These are phyloP conservation scores for Agrilus planipennis DNA, from an alignment of 1,140 invertebrate species.

Conservation along the genomic window DNA sequence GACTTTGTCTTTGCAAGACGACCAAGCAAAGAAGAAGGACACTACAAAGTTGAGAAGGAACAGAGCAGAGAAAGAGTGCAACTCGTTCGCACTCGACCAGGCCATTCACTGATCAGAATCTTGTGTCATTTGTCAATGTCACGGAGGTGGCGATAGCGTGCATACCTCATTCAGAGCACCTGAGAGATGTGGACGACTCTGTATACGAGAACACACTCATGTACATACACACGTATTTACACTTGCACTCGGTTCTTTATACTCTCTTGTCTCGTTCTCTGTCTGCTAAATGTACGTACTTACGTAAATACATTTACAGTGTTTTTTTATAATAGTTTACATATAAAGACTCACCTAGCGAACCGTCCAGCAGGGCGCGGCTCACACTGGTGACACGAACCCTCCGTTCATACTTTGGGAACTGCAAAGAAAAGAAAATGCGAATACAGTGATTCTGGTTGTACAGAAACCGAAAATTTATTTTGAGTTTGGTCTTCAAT, in stretches of 20 bases:
- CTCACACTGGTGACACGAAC: slow-evolving; percentile 50
- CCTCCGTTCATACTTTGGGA: slow-evolving; percentile 47
- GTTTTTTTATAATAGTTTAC: slow-evolving; percentile 7
- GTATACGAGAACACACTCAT: no score
- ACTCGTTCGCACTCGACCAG: slow-evolving; percentile 21
- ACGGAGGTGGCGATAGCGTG: slow-evolving; percentile 43
- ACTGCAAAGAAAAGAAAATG: slow-evolving; percentile 35
- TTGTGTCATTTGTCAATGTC: slow-evolving; percentile 51
- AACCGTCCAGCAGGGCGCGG: slow-evolving; percentile 22
- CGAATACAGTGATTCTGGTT: no score
- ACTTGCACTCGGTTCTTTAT: slow-evolving; percentile 4
- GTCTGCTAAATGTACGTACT: slow-evolving; percentile 2
- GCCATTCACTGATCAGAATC: slow-evolving; percentile 49
- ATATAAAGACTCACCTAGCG: slow-evolving; percentile 17
- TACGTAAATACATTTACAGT: slow-evolving; percentile 1
- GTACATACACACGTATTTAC: no score
- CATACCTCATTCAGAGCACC: slow-evolving; percentile 30
- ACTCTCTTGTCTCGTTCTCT: not conserved
- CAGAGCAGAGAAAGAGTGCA: no score
- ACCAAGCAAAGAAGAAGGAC: no score
- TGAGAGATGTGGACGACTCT: no score
- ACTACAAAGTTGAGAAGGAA: no score
- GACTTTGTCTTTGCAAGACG: no score
- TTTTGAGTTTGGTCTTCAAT: no score
- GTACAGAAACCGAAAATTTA: no score